Evolutionary conservation across 2,888 invertebrate genomes (phyloP).

Genomic region (Busseola fusca): DNA sequence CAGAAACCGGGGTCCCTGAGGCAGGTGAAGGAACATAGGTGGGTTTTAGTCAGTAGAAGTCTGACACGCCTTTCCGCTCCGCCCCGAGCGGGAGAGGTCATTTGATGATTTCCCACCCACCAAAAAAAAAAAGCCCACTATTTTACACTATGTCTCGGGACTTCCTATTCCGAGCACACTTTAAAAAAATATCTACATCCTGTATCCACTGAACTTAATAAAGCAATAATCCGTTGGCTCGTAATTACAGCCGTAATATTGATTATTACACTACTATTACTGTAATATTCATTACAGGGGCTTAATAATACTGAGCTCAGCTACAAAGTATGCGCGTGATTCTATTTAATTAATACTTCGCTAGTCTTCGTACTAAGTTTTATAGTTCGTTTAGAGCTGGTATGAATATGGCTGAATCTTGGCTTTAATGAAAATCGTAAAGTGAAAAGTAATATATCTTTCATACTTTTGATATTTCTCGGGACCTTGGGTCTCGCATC

Average conservation of each 20-base stretch:
- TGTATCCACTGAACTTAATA: slow-evolving; percentile 63
- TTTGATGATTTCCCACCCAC: too few species aligned
- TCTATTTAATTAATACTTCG: slow-evolving; percentile 62
- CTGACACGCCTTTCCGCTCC: too few species aligned
- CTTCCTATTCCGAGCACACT: not conserved
- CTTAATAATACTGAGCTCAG: slow-evolving; percentile 63
- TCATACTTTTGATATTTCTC: not conserved
- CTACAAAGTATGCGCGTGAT: slow-evolving; percentile 69
- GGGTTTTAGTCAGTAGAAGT: too few species aligned
- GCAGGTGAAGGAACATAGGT: too few species aligned
- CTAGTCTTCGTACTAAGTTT: slow-evolving; percentile 36
- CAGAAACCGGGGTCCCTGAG: too few species aligned
- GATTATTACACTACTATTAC: slow-evolving; percentile 65
- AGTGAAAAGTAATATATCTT: slow-evolving; percentile 28
- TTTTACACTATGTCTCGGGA: too few species aligned
- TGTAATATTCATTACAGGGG: slow-evolving; percentile 60
- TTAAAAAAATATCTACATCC: slow-evolving; percentile 1
- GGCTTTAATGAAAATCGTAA: slow-evolving; percentile 45
- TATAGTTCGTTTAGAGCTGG: slow-evolving; percentile 40
- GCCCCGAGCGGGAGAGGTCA: too few species aligned
- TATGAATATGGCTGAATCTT: slow-evolving; percentile 34
- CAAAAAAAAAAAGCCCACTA: too few species aligned
- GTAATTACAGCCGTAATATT: slow-evolving; percentile 71
- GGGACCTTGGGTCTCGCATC: too few species aligned
- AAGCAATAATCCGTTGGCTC: slow-evolving; percentile 70